These are phyloP conservation scores for Miichthys miiuy DNA, from an alignment of 2,797 vertebrate genomes.

Conservation along the genomic window DNA sequence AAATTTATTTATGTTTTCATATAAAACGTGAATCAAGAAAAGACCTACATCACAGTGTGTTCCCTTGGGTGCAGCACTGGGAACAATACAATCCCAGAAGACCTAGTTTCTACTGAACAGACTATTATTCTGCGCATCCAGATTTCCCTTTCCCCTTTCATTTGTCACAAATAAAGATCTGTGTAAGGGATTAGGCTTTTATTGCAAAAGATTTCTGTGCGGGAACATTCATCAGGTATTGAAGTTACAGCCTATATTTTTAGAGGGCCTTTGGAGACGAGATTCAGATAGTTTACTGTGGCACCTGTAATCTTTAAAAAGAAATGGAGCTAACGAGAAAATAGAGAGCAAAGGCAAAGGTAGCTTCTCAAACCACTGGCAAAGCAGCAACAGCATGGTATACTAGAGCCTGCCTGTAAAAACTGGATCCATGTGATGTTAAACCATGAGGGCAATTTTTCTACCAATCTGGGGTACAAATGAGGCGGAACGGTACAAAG, in stretches of 20 bases:
- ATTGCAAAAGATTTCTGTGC: conserved; percentile 14
- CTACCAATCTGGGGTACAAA: background rate
- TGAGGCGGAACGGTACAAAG: background rate
- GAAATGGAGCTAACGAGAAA: conserved; percentile 22
- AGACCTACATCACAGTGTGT: conserved; percentile 23
- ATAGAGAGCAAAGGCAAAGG: conserved; percentile 15
- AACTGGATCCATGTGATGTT: conserved; percentile 11
- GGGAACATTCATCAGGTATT: conserved; percentile 20
- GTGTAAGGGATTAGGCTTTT: conserved; percentile 43
- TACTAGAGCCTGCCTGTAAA: background rate
- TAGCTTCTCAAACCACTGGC: conserved; percentile 1
- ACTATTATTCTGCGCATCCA: conserved; percentile 34
- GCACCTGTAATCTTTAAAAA: conserved; percentile 41
- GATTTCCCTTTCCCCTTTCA: conserved; percentile 41
- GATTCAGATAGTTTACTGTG: conserved; percentile 23
- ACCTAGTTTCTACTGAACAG: conserved; percentile 45
- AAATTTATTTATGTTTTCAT: conserved; percentile 53
- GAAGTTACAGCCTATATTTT: conserved; percentile 23
- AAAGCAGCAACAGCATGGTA: background rate
- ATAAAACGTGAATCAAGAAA: conserved; percentile 32
- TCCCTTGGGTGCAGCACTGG: conserved; percentile 34
- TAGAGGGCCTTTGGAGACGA: conserved; percentile 12
- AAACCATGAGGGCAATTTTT: background rate
- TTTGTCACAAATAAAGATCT: conserved; percentile 60
- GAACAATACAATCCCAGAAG: conserved; percentile 56